Evolutionary conservation across 2,113 vertebrate species (phyloP).

Genomic region (Brienomyrus longianalis): DNA sequence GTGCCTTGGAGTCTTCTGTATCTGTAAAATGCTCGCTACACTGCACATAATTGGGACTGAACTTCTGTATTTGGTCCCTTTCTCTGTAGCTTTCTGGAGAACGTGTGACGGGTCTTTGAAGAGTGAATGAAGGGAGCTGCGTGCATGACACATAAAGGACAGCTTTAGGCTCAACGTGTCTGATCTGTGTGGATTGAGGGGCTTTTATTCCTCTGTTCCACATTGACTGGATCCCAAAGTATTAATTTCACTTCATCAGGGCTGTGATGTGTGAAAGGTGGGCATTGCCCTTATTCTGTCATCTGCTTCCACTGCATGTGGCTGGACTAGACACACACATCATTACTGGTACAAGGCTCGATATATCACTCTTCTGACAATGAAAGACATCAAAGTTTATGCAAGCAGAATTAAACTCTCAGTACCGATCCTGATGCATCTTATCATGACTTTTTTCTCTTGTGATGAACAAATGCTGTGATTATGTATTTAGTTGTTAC

Average conservation of each 20-base stretch:
- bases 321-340: constrained; percentile 51
- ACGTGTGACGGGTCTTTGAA: not conserved
- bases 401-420: constrained; percentile 36
- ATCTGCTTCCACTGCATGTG: constrained; percentile 49
- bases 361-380: constrained; percentile 61
- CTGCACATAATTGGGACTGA: not conserved
- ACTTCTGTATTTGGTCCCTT: not conserved
- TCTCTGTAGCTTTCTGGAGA: not conserved
- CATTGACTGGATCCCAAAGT: constrained; percentile 23
- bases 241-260: constrained; percentile 36
- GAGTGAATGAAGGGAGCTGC: not conserved
- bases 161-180: constrained; percentile 6
- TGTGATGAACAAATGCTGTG: constrained; percentile 1
- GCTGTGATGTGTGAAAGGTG: constrained; percentile 38
- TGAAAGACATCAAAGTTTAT: constrained; percentile 48
- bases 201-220: constrained; percentile 18
- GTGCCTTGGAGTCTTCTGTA: not conserved
- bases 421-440: constrained; percentile 38
- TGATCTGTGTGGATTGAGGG: constrained; percentile 27
- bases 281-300: constrained; percentile 64
- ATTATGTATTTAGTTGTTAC: not conserved
- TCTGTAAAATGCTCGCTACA: not conserved
- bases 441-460: constrained; percentile 18
- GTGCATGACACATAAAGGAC: constrained; percentile 16
- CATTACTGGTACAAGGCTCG: constrained; percentile 48